Evolutionary conservation across 2,113 vertebrate genomes (phyloP).

Genomic region (Barbus barbus): DNA sequence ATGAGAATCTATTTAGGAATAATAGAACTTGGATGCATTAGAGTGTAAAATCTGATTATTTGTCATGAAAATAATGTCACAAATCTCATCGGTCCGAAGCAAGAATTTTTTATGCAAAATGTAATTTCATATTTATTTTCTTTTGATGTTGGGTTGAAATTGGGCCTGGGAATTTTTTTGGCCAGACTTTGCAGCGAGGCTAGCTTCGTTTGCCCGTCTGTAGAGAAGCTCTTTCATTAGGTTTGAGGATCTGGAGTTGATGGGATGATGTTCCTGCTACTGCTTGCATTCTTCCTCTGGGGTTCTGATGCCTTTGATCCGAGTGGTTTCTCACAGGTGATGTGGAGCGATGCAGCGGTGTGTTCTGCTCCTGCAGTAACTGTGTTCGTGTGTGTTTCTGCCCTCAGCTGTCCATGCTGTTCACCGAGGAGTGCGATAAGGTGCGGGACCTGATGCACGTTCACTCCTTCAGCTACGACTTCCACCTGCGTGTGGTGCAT

Average conservation of each 20-base stretch:
- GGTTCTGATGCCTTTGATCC: neutral
- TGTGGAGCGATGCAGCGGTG: neutral
- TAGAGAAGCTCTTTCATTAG: neutral
- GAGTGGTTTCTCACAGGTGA: neutral
- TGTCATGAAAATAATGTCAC: too few relatives aligned
- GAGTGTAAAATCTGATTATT: too few relatives aligned
- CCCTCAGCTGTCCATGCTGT: slow-evolving; percentile 61
- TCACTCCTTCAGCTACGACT: slow-evolving; percentile 97
- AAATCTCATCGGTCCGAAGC: too few relatives aligned
- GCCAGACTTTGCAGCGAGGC: neutral
- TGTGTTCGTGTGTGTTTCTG: neutral
- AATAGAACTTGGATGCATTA: too few relatives aligned
- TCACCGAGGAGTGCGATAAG: slow-evolving; percentile 94
- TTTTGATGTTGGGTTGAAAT: too few relatives aligned
- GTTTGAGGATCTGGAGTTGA: neutral
- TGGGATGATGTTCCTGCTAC: neutral
- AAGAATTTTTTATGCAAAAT: too few relatives aligned
- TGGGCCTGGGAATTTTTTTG: neutral
- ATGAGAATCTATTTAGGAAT: too few relatives aligned
- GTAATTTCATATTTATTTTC: too few relatives aligned
- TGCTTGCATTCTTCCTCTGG: slow-evolving; percentile 14
- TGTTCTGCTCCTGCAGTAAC: slow-evolving; percentile 19
- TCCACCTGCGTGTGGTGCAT: slow-evolving; percentile 93
- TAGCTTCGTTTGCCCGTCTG: neutral
- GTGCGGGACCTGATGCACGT: slow-evolving; percentile 97